Conservation (phyloP, 1,140 invertebrate genomes). For the Sweltsa coloradensis region DNA sequence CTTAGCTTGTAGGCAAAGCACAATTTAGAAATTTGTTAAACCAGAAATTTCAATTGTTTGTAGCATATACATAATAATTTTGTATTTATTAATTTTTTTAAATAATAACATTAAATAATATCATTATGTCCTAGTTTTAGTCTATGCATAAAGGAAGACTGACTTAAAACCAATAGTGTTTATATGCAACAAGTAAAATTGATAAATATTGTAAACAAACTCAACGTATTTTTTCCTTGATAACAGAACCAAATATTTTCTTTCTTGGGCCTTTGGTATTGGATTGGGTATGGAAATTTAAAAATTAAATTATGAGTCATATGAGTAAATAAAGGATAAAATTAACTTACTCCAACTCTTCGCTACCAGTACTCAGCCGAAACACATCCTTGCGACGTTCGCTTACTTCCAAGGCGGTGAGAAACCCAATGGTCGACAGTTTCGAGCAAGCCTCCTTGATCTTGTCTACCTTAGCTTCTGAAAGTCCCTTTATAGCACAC, state of each 20-base stretch:
- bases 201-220: not conserved
- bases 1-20: no score
- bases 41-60: no score
- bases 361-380: constrained; percentile 57
- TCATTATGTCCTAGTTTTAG: no score
- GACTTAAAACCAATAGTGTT: no score
- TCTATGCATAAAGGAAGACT: no score
- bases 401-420: constrained; percentile 61
- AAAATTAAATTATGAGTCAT: not conserved
- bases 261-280: not conserved
- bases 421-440: constrained; percentile 43
- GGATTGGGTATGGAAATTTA: not conserved
- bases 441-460: constrained; percentile 64
- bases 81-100: no score
- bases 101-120: no score
- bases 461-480: constrained; percentile 70
- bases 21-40: no score
- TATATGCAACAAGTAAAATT: no score
- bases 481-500: constrained; percentile 61
- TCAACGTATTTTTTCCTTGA: not conserved
- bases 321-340: not conserved
- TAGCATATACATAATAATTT: no score
- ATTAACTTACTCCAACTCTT: constrained; percentile 53
- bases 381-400: constrained; percentile 59
- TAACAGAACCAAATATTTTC: not conserved